phyloP scores from a whole-genome alignment of 2,888 invertebrate species.

The Drosophila maculinotata region DNA sequence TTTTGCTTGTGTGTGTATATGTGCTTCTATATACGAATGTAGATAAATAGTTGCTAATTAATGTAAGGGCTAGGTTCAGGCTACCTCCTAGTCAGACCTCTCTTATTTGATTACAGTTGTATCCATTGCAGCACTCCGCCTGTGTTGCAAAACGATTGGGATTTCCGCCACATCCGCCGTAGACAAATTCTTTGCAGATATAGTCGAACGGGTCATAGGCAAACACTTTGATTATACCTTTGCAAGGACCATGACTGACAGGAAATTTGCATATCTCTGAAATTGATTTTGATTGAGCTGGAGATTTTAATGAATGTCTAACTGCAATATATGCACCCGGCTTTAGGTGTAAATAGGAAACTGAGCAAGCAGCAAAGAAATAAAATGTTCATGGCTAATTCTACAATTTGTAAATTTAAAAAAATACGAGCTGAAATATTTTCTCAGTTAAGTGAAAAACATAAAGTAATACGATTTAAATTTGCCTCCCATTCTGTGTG shows the following conservation, averaged over 20 bases:
- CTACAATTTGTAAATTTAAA: background rate
- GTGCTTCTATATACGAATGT: too few relatives aligned
- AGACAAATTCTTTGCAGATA: conserved; percentile 30
- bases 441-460: background rate
- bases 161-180: conserved; percentile 58
- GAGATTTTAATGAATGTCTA: too few relatives aligned
- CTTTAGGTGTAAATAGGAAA: too few relatives aligned
- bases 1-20: too few relatives aligned
- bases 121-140: conserved; percentile 6
- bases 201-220: conserved; percentile 27
- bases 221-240: conserved; percentile 18
- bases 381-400: background rate
- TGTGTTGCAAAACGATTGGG: conserved; percentile 46
- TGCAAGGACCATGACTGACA: conserved; percentile 36
- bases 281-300: background rate
- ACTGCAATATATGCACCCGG: background rate
- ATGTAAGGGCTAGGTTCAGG: too few relatives aligned
- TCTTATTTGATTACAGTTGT: too few relatives aligned
- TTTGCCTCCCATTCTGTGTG: too few relatives aligned
- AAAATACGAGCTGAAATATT: too few relatives aligned
- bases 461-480: background rate
- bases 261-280: conserved; percentile 32
- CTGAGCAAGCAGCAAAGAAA: background rate
- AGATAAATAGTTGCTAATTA: too few relatives aligned
- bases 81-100: too few relatives aligned